These are phyloP conservation scores for Lithophane semibrunnea DNA, from an alignment of 2,888 invertebrate genomes.

Conservation along the genomic window DNA sequence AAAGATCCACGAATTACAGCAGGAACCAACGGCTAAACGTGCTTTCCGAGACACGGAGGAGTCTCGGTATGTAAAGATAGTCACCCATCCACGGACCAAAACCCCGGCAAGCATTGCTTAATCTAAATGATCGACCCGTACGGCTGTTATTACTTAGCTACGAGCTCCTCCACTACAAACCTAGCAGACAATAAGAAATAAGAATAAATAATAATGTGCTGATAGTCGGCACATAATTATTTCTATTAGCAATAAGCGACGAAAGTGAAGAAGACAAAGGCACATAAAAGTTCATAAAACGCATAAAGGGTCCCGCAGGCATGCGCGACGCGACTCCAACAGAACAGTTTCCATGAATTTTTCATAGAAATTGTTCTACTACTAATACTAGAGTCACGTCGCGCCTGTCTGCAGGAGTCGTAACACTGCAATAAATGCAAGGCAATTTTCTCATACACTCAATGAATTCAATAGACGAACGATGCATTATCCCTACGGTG, in stretches of 20 bases:
- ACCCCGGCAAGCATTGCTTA: too few relatives aligned
- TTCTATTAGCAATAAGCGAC: not conserved
- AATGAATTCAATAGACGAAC: conserved; percentile 4
- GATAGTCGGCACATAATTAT: not conserved
- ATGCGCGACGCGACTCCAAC: not conserved
- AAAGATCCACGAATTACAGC: too few relatives aligned
- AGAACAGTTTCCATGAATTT: not conserved
- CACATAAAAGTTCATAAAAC: conserved; percentile 13
- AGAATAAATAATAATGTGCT: too few relatives aligned
- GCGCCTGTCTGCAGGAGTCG: not conserved
- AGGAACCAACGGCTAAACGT: too few relatives aligned
- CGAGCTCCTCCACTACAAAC: too few relatives aligned
- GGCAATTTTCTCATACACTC: conserved; percentile 2
- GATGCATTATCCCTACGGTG: not conserved
- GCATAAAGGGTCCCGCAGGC: not conserved
- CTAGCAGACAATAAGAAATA: not conserved
- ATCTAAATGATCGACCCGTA: too few relatives aligned
- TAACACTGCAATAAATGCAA: not conserved
- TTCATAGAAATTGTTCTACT: not conserved
- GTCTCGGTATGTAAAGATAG: too few relatives aligned
- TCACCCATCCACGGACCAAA: too few relatives aligned
- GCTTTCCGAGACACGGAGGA: too few relatives aligned
- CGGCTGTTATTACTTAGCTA: too few relatives aligned
- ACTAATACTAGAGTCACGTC: not conserved
- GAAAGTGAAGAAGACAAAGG: not conserved